phyloP scores from a whole-genome alignment of 2,888 invertebrate species.

The Crepidodera aurea region DNA sequence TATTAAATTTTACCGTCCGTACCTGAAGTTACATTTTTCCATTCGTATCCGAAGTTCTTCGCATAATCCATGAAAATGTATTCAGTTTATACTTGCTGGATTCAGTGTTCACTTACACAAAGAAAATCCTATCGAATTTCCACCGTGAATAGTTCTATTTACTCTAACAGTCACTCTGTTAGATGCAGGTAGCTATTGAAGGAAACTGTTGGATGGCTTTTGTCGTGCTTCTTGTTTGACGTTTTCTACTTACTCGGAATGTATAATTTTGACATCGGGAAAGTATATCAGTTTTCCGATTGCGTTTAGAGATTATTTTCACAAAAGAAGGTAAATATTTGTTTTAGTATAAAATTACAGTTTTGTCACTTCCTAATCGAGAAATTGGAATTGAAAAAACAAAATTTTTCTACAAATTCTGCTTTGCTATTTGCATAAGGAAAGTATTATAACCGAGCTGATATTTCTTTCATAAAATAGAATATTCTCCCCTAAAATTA shows the following conservation, averaged over 20 bases:
- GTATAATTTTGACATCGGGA: constrained; percentile 6
- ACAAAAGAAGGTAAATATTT: not conserved
- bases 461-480: no score
- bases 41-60: not conserved
- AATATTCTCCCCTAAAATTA: no score
- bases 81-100: constrained; percentile 14
- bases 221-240: constrained; percentile 9
- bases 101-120: constrained; percentile 12
- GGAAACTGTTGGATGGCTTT: constrained; percentile 11
- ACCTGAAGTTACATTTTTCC: not conserved
- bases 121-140: constrained; percentile 18
- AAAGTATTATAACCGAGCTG: no score
- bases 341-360: no score
- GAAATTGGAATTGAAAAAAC: no score
- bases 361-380: not conserved
- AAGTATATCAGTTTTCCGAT: not conserved
- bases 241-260: constrained; percentile 5
- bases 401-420: no score
- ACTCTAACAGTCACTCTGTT: constrained; percentile 16
- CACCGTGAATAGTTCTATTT: constrained; percentile 15
- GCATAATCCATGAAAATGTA: constrained; percentile 15
- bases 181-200: constrained; percentile 17
- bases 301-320: not conserved
- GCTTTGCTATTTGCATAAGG: no score
- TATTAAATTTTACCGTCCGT: not conserved